Evolutionary conservation across 2,888 invertebrate species (phyloP), one percentile per base, ranked within the genome.

Genomic region (Nematopogon swammerdamellus): DNA sequence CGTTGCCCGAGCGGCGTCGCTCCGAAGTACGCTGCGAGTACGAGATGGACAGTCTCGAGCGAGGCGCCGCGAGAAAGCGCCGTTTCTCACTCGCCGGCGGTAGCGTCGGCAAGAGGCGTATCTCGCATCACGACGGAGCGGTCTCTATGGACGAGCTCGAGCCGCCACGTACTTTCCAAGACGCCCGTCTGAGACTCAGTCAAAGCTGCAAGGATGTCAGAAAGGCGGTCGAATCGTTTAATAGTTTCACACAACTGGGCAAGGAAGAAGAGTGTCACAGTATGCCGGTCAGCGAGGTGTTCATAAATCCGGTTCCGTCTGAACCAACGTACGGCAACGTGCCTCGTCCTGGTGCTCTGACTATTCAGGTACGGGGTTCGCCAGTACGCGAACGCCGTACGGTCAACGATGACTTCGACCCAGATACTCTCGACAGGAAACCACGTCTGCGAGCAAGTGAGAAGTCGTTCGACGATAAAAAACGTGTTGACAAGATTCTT

Each of bases 391-490:
- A 81, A 16, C 81, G 82, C 52, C 84, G 85, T 36, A 82, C 85
- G 47, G 85, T 86, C 53, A 86, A 84, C 11, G 90, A 89, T 59
- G 86, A 87, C 51, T 92, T 91, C 61, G 92, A 92, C 63, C 91
- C 92, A 0, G 92, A 93, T 58, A 93, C 92, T 1, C 75, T 93
- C 20, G 92, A 93, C 59, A 81, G 92, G 42, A 91, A 91, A 62
- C 86, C 88, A 1, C 63, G 62, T 42, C 11, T 36, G 3, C 29
- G 29, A 44, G 44, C 44, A 6, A 44, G 19, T 10, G 18, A 19
- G 16, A 19, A 44, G 18, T 11, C 10, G 8, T 16, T 8, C 36
- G 72, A 70, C 53, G 57, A 57, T 5, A 73, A 70, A 50, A 77
- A 77, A 58, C 65, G 72, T 6, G 72, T 80, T 1, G 80, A 80